phyloP scores from a whole-genome alignment of 2,888 invertebrate genomes.

The Pantelozetes paolii region DNA sequence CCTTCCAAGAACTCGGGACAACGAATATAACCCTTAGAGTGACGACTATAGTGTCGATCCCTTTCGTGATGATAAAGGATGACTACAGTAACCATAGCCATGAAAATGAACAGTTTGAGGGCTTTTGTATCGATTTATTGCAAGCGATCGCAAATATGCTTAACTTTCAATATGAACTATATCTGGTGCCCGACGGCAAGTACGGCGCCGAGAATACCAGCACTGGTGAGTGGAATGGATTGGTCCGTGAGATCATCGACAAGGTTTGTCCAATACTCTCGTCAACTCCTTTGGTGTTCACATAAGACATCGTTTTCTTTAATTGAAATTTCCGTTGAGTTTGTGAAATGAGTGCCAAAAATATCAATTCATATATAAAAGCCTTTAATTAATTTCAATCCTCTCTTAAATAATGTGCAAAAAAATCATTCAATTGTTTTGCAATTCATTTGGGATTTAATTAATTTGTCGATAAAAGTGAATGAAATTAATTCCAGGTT shows the following conservation, averaged over 20 bases:
- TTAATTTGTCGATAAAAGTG: neutral
- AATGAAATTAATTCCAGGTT: neutral
- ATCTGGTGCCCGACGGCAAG: slow-evolving; percentile 76
- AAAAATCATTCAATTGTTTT: neutral
- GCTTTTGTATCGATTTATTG: slow-evolving; percentile 83
- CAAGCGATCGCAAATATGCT: slow-evolving; percentile 72
- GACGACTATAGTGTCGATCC: slow-evolving; percentile 66
- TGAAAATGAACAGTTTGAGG: slow-evolving; percentile 63
- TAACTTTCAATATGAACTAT: slow-evolving; percentile 79
- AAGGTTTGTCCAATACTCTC: slow-evolving; percentile 40
- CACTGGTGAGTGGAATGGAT: slow-evolving; percentile 53
- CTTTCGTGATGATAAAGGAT: slow-evolving; percentile 32
- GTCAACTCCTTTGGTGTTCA: neutral
- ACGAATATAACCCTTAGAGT: slow-evolving; percentile 82
- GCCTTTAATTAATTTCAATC: neutral
- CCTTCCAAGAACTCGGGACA: slow-evolving; percentile 74
- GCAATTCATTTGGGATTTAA: neutral
- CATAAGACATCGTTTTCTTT: neutral
- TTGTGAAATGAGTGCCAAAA: neutral
- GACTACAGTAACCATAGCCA: slow-evolving; percentile 56
- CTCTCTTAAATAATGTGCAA: neutral
- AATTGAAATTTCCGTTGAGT: neutral
- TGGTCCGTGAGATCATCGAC: slow-evolving; percentile 53
- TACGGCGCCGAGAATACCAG: slow-evolving; percentile 64
- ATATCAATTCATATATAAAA: slow-evolving; percentile 6